Evolutionary conservation across 2,113 vertebrate genomes (phyloP).

Genomic region (Excalfactoria chinensis): DNA sequence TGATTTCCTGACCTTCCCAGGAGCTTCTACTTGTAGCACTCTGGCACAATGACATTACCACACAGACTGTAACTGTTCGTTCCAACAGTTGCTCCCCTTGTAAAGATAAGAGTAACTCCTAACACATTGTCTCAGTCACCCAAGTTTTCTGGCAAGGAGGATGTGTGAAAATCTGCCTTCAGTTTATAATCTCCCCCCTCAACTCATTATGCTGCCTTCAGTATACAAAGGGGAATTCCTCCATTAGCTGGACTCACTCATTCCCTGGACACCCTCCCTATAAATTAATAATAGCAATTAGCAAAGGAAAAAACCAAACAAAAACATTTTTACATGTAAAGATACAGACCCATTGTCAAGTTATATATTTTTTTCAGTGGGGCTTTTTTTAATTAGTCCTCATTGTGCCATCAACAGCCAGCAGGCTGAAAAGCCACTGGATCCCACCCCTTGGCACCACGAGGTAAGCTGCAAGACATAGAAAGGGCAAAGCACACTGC

Average conservation of each 20-base stretch:
- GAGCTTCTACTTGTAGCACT: neutral
- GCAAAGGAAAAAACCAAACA: neutral
- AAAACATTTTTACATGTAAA: neutral
- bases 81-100: neutral
- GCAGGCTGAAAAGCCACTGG: neutral
- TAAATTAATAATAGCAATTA: neutral
- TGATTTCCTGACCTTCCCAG: neutral
- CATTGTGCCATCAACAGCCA: neutral
- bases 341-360: neutral
- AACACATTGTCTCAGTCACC: neutral
- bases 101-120: neutral
- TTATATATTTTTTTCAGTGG: neutral
- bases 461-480: neutral
- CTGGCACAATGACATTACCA: neutral
- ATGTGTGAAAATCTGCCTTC: neutral
- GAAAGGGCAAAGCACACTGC: too few species aligned
- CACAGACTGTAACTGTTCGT: fast-evolving
- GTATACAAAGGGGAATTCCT: neutral
- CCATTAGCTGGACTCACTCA: neutral
- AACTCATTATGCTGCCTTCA: neutral
- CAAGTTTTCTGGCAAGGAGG: neutral
- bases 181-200: neutral
- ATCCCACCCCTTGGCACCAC: neutral
- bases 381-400: neutral
- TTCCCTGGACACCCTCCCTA: neutral